These are phyloP conservation scores for Octodon degus DNA, from an alignment of 2,113 vertebrate species.

Conservation along the genomic window DNA sequence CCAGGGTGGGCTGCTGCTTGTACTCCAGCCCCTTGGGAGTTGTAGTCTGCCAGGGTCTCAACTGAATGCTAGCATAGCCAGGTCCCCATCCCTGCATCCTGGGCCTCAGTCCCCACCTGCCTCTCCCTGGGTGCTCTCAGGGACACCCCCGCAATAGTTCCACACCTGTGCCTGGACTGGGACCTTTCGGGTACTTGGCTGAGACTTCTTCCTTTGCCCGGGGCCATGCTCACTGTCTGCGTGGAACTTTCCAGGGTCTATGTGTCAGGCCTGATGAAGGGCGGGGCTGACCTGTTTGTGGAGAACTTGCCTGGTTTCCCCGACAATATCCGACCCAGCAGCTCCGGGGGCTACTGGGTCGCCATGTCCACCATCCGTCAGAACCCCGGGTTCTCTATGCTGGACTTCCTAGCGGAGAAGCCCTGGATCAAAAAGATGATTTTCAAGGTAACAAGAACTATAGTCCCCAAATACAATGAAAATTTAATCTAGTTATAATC, in stretches of 20 bases:
- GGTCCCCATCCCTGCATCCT: neutral
- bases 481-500: neutral
- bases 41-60: accelerated
- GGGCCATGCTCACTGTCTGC: neutral
- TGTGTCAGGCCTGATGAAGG: constrained; percentile 96
- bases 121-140: neutral
- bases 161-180: neutral
- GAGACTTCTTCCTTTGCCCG: neutral
- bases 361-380: constrained; percentile 91
- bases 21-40: neutral
- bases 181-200: neutral
- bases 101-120: neutral
- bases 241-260: constrained; percentile 90
- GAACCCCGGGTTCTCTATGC: constrained; percentile 96
- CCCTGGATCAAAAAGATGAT: constrained; percentile 96
- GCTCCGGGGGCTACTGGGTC: constrained; percentile 97
- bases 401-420: constrained; percentile 96
- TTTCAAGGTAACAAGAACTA: constrained; percentile 91
- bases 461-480: constrained; percentile 2
- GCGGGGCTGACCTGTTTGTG: constrained; percentile 96
- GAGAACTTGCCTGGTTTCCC: constrained; percentile 98
- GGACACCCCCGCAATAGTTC: neutral
- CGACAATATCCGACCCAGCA: constrained; percentile 96
- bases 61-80: neutral
- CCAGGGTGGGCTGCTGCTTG: neutral